A percentile compares a stretch with the other conserved stretches of the same genome.
Conservation (phyloP, 2,113 vertebrate species). For the Pseudorhombus dupliciocellatus region DNA sequence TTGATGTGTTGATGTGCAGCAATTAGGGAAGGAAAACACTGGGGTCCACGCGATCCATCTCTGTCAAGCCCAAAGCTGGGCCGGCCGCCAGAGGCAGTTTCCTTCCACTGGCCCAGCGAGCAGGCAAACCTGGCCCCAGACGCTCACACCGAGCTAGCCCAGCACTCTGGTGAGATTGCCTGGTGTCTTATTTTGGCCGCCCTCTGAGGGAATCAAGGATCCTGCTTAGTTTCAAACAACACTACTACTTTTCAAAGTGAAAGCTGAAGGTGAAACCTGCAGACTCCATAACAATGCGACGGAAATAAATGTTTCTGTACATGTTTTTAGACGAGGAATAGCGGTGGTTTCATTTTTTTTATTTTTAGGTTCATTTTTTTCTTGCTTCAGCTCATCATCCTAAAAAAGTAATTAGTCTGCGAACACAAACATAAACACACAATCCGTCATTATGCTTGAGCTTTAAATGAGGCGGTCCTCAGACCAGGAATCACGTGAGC, state of each 20-base stretch:
- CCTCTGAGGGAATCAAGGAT: conserved; percentile 39
- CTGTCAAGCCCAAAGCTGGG: conserved; percentile 67
- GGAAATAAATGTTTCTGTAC: background rate
- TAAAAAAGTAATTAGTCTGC: conserved; percentile 60
- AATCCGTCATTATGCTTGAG: conserved; percentile 28
- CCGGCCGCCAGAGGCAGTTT: conserved; percentile 62
- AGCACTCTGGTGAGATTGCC: conserved; percentile 63
- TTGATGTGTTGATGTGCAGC: conserved; percentile 56
- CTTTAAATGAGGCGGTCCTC: conserved; percentile 28
- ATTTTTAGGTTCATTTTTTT: conserved; percentile 35
- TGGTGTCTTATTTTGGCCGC: conserved; percentile 58
- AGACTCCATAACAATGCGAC: background rate
- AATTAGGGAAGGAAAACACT: conserved; percentile 59
- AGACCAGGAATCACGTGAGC: conserved; percentile 41
- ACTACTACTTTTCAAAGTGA: conserved; percentile 39
- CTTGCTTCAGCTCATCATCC: conserved; percentile 53
- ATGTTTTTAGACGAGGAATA: conserved; percentile 21
- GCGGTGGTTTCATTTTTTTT: conserved; percentile 48
- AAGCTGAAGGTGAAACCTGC: conserved; percentile 30
- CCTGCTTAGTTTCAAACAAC: conserved; percentile 51
- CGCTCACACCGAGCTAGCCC: conserved; percentile 34
- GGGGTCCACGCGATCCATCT: conserved; percentile 68
- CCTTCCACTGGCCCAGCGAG: conserved; percentile 57
- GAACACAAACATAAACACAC: conserved; percentile 11
- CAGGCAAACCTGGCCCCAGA: conserved; percentile 53